Conservation (phyloP, 2,888 invertebrate species). For the Petrolisthes cinctipes region DNA sequence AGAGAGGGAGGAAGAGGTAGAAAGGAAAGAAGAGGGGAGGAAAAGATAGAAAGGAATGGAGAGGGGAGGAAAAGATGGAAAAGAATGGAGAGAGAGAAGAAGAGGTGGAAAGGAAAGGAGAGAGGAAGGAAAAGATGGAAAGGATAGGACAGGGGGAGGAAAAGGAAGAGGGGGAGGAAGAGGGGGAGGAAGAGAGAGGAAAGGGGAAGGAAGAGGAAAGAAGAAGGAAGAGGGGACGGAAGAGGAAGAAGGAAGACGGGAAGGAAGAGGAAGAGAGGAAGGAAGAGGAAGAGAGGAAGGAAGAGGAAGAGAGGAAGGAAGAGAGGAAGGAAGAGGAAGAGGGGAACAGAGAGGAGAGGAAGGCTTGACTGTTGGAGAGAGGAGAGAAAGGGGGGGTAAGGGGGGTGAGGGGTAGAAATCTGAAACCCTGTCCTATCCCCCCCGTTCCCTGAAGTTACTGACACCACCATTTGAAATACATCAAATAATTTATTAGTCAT, state of each 20-base stretch:
- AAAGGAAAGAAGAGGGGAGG: no score
- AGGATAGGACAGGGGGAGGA: no score
- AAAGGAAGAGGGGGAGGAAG: no score
- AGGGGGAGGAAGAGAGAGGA: no score
- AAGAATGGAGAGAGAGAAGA: background rate
- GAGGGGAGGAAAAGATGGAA: no score
- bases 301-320: background rate
- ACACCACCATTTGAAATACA: slow-evolving; percentile 31
- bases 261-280: no score
- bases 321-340: no score
- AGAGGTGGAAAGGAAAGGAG: background rate
- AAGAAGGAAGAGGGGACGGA: no score
- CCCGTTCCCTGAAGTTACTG: background rate
- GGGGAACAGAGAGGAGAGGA: background rate
- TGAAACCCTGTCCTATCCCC: background rate
- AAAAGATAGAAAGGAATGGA: no score
- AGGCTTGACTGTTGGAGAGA: background rate
- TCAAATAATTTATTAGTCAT: slow-evolving; percentile 26
- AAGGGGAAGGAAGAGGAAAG: no score
- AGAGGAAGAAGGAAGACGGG: no score
- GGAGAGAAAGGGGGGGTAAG: background rate
- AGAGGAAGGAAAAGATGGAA: background rate
- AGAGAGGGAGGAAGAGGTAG: no score
- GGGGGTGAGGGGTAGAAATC: background rate
- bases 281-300: background rate